phyloP scores from a whole-genome alignment of 2,113 vertebrate genomes.

The Zosterops hypoxanthus region DNA sequence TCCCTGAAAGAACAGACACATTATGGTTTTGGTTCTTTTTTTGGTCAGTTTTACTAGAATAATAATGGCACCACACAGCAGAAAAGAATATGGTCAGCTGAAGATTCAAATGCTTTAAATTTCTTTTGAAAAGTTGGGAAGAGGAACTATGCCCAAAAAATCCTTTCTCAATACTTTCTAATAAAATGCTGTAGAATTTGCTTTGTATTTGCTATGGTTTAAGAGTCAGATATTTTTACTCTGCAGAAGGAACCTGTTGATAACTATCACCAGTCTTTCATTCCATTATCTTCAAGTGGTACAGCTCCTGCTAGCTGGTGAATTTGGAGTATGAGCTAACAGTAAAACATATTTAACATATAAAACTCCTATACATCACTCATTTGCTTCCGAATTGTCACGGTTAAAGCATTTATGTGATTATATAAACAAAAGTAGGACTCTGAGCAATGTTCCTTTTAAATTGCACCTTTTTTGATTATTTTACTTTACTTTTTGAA shows the following conservation, averaged over 20 bases:
- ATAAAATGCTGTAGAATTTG: not conserved
- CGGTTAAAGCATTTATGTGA: not conserved
- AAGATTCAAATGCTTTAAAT: not conserved
- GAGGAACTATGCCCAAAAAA: not conserved
- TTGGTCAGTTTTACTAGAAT: not conserved
- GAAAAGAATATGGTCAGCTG: not conserved
- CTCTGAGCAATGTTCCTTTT: not conserved
- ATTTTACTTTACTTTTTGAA: not conserved
- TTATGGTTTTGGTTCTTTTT: not conserved
- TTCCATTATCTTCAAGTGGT: not conserved
- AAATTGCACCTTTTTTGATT: not conserved
- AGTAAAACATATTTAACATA: not conserved
- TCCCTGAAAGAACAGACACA: not conserved
- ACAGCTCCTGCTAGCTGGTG: not conserved
- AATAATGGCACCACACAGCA: not conserved
- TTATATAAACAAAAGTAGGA: not conserved
- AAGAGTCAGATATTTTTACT: not conserved
- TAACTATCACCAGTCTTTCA: not conserved
- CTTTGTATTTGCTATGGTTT: not conserved
- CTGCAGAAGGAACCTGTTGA: not conserved
- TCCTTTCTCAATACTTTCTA: not conserved
- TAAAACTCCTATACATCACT: not conserved
- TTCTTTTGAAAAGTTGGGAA: not conserved
- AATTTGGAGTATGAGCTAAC: not conserved
- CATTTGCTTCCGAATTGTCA: not conserved